These are phyloP conservation scores for Rutilus rutilus DNA, from an alignment of 2,113 vertebrate species.

Conservation along the genomic window DNA sequence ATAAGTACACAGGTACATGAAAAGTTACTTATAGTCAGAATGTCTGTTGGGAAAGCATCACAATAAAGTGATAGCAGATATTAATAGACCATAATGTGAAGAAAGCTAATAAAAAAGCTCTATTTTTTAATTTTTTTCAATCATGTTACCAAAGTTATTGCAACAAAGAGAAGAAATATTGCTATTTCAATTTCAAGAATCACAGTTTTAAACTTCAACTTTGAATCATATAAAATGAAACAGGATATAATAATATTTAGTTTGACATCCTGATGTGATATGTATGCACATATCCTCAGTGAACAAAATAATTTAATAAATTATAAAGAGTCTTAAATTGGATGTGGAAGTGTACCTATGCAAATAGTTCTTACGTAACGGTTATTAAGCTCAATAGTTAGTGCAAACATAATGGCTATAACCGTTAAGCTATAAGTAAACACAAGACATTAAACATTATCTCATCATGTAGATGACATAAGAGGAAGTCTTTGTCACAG, in stretches of 20 bases:
- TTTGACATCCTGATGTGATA: background rate
- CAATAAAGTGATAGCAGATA: too few species aligned
- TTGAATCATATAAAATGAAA: background rate
- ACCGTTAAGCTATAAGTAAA: background rate
- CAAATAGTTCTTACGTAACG: background rate
- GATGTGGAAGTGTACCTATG: background rate
- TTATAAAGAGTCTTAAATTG: background rate
- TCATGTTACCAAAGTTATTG: background rate
- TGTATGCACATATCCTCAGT: background rate
- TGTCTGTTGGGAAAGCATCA: too few species aligned
- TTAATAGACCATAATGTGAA: background rate
- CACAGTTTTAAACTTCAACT: background rate
- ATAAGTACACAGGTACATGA: too few species aligned
- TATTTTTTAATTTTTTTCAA: background rate
- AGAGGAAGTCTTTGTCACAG: constrained; percentile 23
- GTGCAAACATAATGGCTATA: background rate
- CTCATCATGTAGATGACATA: background rate
- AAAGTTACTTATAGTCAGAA: too few species aligned
- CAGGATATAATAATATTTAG: background rate
- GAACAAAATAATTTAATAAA: background rate
- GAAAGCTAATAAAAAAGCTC: background rate
- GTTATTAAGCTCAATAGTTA: background rate
- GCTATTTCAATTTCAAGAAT: background rate
- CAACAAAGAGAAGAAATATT: background rate
- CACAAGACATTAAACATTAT: constrained; percentile 12